phyloP scores from a whole-genome alignment of 2,113 vertebrate species.

The Telmatochromis sp. region DNA sequence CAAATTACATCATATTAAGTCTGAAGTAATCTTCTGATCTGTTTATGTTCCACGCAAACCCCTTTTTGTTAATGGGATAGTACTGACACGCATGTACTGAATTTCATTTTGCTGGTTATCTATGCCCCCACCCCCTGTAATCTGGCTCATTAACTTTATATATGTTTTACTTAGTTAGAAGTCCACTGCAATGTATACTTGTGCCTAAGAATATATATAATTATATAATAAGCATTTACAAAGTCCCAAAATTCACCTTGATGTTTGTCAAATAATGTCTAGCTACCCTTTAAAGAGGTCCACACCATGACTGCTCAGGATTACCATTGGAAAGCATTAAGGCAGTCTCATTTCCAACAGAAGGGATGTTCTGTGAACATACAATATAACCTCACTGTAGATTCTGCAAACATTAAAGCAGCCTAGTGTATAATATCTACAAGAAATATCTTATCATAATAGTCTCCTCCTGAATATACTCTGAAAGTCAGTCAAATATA shows the following conservation, averaged over 20 bases:
- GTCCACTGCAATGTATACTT: background rate
- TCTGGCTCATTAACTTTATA: background rate
- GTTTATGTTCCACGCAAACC: background rate
- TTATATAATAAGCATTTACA: background rate
- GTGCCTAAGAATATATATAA: background rate
- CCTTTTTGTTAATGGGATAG: background rate
- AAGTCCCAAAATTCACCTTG: background rate
- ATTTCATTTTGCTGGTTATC: background rate
- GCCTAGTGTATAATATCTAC: background rate
- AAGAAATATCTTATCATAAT: background rate
- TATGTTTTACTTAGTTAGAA: background rate
- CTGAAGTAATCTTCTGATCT: background rate
- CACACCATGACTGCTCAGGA: background rate
- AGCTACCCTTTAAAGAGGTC: background rate
- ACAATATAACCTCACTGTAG: background rate
- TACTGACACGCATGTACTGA: background rate
- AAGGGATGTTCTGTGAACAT: background rate
- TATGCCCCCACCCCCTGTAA: background rate
- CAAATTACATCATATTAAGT: background rate
- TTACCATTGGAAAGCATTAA: background rate
- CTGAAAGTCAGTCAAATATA: background rate
- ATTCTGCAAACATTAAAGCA: background rate
- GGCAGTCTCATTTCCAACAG: background rate
- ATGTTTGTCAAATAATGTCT: background rate
- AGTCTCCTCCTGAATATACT: background rate